Percentiles rank a stretch among this genome's conserved stretches.
These are phyloP conservation scores for Hoplias malabaricus DNA, from an alignment of 2,113 vertebrate species.

Conservation along the genomic window DNA sequence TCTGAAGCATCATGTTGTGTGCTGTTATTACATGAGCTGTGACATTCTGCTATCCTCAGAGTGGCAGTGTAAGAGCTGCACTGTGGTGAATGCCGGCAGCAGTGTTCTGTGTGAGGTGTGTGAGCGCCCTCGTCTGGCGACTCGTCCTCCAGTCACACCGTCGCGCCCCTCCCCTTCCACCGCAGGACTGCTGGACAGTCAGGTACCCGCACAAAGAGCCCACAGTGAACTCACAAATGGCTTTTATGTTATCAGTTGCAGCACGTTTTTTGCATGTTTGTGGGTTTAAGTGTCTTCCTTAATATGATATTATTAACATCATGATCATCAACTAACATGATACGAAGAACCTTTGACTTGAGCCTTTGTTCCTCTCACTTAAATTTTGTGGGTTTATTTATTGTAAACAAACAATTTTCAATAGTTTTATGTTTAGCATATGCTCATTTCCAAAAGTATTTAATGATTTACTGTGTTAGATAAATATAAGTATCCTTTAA, in stretches of 20 bases:
- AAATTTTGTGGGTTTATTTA: no score
- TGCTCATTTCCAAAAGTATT: no score
- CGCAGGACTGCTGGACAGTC: conserved; percentile 66
- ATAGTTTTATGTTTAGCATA: no score
- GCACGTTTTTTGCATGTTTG: background rate
- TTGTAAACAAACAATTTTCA: no score
- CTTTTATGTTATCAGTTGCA: background rate
- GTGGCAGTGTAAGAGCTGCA: conserved; percentile 88
- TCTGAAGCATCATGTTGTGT: background rate
- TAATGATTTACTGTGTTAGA: no score
- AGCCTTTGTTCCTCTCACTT: no score
- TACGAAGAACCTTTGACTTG: no score
- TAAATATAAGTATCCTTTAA: no score
- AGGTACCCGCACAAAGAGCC: conserved; percentile 53
- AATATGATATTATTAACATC: no score
- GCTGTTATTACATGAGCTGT: background rate
- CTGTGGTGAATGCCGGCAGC: conserved; percentile 79
- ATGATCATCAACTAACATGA: background rate
- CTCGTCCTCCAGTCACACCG: conserved; percentile 60
- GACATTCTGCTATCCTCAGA: conserved; percentile 48
- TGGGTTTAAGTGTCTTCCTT: no score
- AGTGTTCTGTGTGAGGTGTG: conserved; percentile 84
- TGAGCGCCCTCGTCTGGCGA: conserved; percentile 85
- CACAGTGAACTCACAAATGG: background rate
- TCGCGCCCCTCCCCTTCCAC: conserved; percentile 63